phyloP scores from a whole-genome alignment of 2,888 invertebrate genomes.

The Stenurella melanura region DNA sequence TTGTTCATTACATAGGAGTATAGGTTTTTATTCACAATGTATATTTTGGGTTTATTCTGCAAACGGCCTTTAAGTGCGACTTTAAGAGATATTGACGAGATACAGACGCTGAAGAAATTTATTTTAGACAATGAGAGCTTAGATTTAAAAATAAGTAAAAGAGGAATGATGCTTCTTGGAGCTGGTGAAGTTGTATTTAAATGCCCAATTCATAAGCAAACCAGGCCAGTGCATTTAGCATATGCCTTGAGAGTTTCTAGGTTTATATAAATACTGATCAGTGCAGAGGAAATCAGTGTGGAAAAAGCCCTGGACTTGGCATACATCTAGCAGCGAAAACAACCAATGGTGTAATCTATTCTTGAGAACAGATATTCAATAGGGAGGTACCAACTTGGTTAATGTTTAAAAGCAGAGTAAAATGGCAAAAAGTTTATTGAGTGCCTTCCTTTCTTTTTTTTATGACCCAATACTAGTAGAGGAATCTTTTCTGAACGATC shows the following conservation, averaged over 20 bases:
- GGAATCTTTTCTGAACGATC: slow-evolving; percentile 54
- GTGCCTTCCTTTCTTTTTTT: no score
- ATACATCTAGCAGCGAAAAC: slow-evolving; percentile 94
- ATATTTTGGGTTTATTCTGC: slow-evolving; percentile 95
- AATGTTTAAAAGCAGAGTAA: no score
- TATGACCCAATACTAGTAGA: no score
- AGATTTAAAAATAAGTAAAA: slow-evolving; percentile 86
- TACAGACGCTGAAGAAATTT: slow-evolving; percentile 90
- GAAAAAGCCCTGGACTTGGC: slow-evolving; percentile 94
- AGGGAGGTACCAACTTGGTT: no score
- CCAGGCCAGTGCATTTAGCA: slow-evolving; percentile 89
- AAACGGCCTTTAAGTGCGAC: slow-evolving; percentile 90
- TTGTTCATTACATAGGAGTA: slow-evolving; percentile 87
- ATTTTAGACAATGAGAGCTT: slow-evolving; percentile 91
- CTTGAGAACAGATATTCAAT: slow-evolving; percentile 78
- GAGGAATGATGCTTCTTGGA: slow-evolving; percentile 91
- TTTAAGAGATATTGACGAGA: slow-evolving; percentile 91
- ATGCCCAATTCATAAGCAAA: slow-evolving; percentile 89
- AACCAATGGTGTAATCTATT: slow-evolving; percentile 85
- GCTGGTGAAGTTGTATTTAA: slow-evolving; percentile 94
- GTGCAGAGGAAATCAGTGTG: slow-evolving; percentile 89
- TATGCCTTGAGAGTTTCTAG: slow-evolving; percentile 93
- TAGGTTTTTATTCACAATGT: slow-evolving; percentile 87
- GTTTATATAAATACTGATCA: slow-evolving; percentile 97
- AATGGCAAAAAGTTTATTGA: no score